Evolutionary conservation across 2,797 vertebrate genomes (phyloP).

Genomic region (Sciurus carolinensis): DNA sequence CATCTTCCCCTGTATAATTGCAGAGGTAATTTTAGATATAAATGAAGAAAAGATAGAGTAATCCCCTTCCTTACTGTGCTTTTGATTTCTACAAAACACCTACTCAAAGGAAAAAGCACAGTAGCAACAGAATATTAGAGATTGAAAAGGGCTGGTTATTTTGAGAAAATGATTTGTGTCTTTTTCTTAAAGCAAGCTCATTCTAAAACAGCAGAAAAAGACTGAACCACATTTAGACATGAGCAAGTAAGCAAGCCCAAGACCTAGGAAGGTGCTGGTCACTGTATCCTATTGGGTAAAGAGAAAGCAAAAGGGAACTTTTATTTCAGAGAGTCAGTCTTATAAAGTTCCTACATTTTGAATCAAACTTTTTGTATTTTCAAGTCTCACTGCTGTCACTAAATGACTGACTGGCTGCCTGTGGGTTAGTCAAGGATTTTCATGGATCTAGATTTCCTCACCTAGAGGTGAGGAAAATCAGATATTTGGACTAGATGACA

Average conservation of each 20-base stretch:
- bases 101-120: slow-evolving; percentile 62
- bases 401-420: not conserved
- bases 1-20: too few species aligned
- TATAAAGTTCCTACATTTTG: not conserved
- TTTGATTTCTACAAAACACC: slow-evolving; percentile 28
- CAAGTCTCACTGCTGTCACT: not conserved
- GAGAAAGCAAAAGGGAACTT: slow-evolving; percentile 29
- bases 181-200: slow-evolving; percentile 52
- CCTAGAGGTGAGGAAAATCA: slow-evolving; percentile 15
- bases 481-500: slow-evolving; percentile 28
- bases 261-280: not conserved
- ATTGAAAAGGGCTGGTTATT: slow-evolving; percentile 46
- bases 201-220: slow-evolving; percentile 18
- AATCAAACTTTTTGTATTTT: not conserved
- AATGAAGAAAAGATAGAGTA: too few species aligned
- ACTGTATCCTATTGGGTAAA: not conserved
- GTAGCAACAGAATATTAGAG: slow-evolving; percentile 38
- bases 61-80: too few species aligned
- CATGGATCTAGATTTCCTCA: slow-evolving; percentile 58
- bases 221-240: not conserved
- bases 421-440: not conserved
- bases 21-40: too few species aligned
- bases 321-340: slow-evolving; percentile 8
- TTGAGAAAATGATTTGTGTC: slow-evolving; percentile 36
- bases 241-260: not conserved